Conservation (phyloP, 2,113 vertebrate genomes). For the Capreolus pygargus region DNA sequence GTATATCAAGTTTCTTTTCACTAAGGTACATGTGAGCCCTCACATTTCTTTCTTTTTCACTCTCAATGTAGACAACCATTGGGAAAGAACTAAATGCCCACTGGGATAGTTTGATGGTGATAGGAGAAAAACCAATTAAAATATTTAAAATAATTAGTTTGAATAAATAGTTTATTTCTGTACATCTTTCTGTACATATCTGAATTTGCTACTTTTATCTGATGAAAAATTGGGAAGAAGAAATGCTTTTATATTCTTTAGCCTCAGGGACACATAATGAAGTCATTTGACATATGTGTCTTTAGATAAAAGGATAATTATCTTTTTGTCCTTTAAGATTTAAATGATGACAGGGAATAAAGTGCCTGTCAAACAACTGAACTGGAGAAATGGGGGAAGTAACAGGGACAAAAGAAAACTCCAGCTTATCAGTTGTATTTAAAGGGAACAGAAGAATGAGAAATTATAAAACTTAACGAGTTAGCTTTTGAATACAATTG, state of each 20-base stretch:
- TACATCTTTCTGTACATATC: background rate
- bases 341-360: constrained; percentile 36
- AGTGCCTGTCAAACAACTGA: background rate
- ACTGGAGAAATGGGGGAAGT: background rate
- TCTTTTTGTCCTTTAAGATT: constrained; percentile 47
- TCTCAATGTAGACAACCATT: background rate
- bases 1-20: constrained; percentile 15
- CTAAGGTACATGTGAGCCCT: background rate
- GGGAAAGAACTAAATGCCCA: background rate
- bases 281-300: constrained; percentile 25
- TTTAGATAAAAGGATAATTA: constrained; percentile 48
- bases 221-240: constrained; percentile 23
- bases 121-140: constrained; percentile 18
- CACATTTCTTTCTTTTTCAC: background rate
- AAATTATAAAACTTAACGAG: background rate
- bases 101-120: background rate
- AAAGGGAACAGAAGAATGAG: background rate
- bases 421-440: background rate
- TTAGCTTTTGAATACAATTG: background rate
- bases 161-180: constrained; percentile 37
- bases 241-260: constrained; percentile 34
- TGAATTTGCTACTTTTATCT: constrained; percentile 15
- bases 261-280: background rate
- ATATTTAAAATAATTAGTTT: constrained; percentile 28
- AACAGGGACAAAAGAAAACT: constrained; percentile 25